phyloP scores from a whole-genome alignment of 2,888 invertebrate genomes.

The Hermaeophaga mercurialis region DNA sequence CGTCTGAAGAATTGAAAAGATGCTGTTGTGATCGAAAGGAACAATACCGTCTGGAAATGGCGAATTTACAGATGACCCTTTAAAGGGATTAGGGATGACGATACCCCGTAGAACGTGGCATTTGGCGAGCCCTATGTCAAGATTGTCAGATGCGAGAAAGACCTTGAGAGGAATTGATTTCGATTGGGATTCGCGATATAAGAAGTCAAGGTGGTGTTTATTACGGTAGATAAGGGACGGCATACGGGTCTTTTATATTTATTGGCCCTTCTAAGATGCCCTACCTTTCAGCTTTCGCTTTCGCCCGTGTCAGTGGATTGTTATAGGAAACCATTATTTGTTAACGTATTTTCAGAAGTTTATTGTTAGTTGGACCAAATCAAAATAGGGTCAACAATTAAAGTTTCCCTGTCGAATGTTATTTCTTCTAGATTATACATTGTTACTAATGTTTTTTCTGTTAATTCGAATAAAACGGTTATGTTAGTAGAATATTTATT shows the following conservation, averaged over 20 bases:
- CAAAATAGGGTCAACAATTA: too few species aligned
- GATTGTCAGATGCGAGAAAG: background rate
- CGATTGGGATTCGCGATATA: background rate
- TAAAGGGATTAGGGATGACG: slow-evolving; percentile 15
- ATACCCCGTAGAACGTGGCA: slow-evolving; percentile 8
- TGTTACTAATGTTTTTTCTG: too few species aligned
- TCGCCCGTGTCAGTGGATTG: background rate
- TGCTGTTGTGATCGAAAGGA: background rate
- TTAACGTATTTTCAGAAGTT: too few species aligned
- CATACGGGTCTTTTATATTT: background rate
- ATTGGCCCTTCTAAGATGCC: background rate
- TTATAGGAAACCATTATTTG: too few species aligned
- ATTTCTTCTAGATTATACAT: too few species aligned
- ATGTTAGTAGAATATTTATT: too few species aligned
- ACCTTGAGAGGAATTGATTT: background rate
- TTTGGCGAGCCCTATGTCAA: slow-evolving; percentile 3
- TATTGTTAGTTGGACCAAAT: too few species aligned
- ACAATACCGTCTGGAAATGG: slow-evolving; percentile 40
- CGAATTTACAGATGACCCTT: slow-evolving; percentile 26
- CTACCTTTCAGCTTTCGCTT: background rate
- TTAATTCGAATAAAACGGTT: too few species aligned
- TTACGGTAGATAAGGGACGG: slow-evolving; percentile 1
- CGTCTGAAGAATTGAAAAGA: slow-evolving; percentile 20
- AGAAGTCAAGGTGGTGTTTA: background rate
- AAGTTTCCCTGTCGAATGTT: too few species aligned